A percentile compares a stretch with the other conserved stretches of the same genome.
These are phyloP conservation scores for Sericinus montela DNA, from an alignment of 2,888 invertebrate genomes.

Conservation along the genomic window DNA sequence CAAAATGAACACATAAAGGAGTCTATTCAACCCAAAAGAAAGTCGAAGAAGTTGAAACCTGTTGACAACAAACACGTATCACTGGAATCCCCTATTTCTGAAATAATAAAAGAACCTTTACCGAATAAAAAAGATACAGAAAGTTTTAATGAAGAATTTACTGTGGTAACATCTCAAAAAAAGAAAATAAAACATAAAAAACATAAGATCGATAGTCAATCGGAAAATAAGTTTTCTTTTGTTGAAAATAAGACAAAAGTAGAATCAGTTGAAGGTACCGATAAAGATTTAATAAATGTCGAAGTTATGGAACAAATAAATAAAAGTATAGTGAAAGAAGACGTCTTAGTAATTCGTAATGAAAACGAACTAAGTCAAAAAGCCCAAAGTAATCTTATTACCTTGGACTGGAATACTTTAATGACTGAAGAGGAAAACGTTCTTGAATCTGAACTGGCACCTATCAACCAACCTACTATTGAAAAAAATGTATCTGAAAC, in stretches of 20 bases:
- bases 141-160: conserved; percentile 3
- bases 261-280: conserved; percentile 13
- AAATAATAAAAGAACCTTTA: not conserved
- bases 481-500: not conserved
- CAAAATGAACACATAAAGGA: not conserved
- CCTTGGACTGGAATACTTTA: conserved; percentile 65
- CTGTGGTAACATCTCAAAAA: conserved; percentile 37
- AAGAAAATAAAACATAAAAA: conserved; percentile 51
- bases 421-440: conserved; percentile 60
- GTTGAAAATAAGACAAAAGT: conserved; percentile 44
- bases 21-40: conserved; percentile 26
- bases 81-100: not conserved
- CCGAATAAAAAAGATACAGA: conserved; percentile 3
- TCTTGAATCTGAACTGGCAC: conserved; percentile 38
- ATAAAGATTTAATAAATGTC: not conserved
- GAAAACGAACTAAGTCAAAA: conserved; percentile 10
- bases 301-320: conserved; percentile 16
- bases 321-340: not conserved
- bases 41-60: conserved; percentile 12
- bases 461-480: conserved; percentile 31
- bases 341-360: not conserved
- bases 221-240: conserved; percentile 30
- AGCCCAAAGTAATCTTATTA: conserved; percentile 32
- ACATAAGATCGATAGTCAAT: conserved; percentile 41
- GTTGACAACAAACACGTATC: conserved; percentile 1